Conservation (phyloP, 2,113 vertebrate genomes). For the Corythoichthys intestinalis region DNA sequence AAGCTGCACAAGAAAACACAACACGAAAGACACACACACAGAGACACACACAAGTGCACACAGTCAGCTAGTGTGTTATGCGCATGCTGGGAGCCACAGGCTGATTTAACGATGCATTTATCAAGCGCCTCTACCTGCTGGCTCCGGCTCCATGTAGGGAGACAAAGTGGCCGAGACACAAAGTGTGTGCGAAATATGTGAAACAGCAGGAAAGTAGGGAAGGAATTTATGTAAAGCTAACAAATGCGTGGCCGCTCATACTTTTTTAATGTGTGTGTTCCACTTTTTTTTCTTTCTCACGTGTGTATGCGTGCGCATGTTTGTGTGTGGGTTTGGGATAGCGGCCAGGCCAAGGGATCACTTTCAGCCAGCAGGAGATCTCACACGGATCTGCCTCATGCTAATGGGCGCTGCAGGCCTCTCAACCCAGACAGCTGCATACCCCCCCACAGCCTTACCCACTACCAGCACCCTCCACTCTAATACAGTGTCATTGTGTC, state of each 20-base stretch:
- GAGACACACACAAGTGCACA: conserved; percentile 34
- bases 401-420: conserved; percentile 42
- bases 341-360: conserved; percentile 51
- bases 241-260: background rate
- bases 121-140: conserved; percentile 58
- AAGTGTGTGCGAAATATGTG: conserved; percentile 15
- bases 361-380: conserved; percentile 61
- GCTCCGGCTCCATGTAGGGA: conserved; percentile 20
- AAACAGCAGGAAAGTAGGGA: conserved; percentile 12
- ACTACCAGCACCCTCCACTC: background rate
- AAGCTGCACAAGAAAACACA: conserved; percentile 67
- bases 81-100: conserved; percentile 45
- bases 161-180: conserved; percentile 15
- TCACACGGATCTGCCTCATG: conserved; percentile 52
- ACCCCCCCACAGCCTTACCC: conserved; percentile 6
- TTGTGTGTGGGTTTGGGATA: conserved; percentile 47
- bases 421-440: conserved; percentile 29
- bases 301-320: conserved; percentile 7
- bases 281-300: conserved; percentile 8
- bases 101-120: conserved; percentile 53
- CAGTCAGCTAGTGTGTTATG: conserved; percentile 38
- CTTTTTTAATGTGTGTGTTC: conserved; percentile 5
- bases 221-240: conserved; percentile 16
- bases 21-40: conserved; percentile 37
- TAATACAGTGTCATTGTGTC: background rate